Evolutionary conservation across 53 echinoderm and acorn worm genomes (phyloP).

Genomic region (Apostichopus leukothele): DNA sequence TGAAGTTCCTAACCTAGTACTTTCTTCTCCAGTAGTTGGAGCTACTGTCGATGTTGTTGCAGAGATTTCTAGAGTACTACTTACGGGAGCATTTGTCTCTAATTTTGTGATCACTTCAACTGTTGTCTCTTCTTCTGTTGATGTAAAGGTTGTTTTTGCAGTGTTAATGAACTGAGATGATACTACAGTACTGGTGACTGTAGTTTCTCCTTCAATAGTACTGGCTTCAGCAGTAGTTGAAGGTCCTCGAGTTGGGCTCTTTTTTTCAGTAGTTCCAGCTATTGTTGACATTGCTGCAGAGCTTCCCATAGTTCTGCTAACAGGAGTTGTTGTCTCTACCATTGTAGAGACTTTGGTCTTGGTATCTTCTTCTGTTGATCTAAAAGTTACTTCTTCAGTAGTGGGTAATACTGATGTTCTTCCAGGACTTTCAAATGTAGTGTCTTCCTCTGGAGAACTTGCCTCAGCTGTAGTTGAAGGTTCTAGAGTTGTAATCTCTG

Average conservation of each 20-base stretch:
- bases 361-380: neutral
- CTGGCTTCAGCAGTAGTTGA: too few species aligned
- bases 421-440: neutral
- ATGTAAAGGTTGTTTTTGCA: neutral
- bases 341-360: neutral
- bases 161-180: neutral
- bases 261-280: too few species aligned
- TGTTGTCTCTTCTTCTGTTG: constrained; percentile 6
- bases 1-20: too few species aligned
- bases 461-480: neutral
- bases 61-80: too few species aligned
- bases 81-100: neutral
- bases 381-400: constrained; percentile 36
- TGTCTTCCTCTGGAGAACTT: neutral
- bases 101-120: neutral
- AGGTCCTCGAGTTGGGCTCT: too few species aligned
- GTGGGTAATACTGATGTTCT: neutral
- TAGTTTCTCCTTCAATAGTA: neutral
- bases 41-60: neutral
- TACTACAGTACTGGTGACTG: neutral
- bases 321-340: neutral
- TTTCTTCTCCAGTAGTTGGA: neutral
- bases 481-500: neutral
- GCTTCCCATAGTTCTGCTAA: neutral
- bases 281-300: neutral